A percentile compares a stretch with the other conserved stretches of the same genome.
Evolutionary conservation across 2,888 invertebrate species (phyloP).

Genomic region (Taphrorychus bicolor): DNA sequence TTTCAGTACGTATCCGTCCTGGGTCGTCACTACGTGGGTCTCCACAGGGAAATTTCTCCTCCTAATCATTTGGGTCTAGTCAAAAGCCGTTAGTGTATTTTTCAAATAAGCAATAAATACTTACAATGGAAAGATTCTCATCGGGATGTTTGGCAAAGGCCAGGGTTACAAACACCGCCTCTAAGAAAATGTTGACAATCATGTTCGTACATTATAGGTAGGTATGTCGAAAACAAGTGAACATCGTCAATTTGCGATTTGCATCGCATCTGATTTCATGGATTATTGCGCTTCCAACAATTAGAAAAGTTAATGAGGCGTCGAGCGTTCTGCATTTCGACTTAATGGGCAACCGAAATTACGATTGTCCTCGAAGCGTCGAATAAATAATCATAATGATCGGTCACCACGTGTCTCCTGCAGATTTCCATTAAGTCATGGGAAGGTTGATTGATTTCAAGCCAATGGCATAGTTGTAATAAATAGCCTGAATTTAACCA

Average conservation of each 20-base stretch:
- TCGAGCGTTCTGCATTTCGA: not conserved
- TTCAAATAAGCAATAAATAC: not conserved
- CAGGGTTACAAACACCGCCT: not conserved
- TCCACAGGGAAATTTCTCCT: slow-evolving; percentile 72
- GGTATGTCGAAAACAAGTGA: not conserved
- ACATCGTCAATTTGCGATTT: not conserved
- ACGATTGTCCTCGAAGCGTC: not conserved
- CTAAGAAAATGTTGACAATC: not conserved
- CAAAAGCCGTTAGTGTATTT: not conserved
- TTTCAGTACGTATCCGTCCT: slow-evolving; percentile 78
- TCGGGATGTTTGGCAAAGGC: slow-evolving; percentile 1
- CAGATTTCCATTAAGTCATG: too few species aligned
- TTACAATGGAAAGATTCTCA: slow-evolving; percentile 16
- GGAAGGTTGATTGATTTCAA: too few species aligned
- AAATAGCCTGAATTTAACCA: too few species aligned
- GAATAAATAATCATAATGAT: not conserved
- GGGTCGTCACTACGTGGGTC: slow-evolving; percentile 68
- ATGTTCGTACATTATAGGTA: not conserved
- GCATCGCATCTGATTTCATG: not conserved
- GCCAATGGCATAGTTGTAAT: too few species aligned
- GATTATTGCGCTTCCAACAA: not conserved
- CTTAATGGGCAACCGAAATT: not conserved
- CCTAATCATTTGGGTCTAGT: slow-evolving; percentile 58
- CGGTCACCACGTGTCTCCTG: too few species aligned
- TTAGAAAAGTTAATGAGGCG: slow-evolving; percentile 12